A percentile compares a stretch with the other conserved stretches of the same genome.
phyloP scores from a whole-genome alignment of 2,888 invertebrate species.

The Hydrotaea diabolus region DNA sequence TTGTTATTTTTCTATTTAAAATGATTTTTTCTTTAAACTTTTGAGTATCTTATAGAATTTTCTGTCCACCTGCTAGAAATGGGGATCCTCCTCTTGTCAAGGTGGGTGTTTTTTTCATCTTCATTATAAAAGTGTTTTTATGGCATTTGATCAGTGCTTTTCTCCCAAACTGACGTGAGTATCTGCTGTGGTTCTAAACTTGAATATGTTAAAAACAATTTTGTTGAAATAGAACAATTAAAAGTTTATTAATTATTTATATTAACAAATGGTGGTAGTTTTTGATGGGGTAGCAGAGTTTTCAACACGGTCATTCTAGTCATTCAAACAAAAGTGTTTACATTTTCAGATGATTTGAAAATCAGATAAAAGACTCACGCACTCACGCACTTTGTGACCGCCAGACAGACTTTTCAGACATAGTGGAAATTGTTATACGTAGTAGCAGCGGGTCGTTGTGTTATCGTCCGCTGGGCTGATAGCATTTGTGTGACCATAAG shows the following conservation, averaged over 20 bases:
- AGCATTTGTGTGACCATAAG: not conserved
- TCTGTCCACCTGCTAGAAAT: not conserved
- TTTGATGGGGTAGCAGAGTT: conserved; percentile 50
- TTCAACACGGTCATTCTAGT: not conserved
- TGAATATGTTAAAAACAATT: conserved; percentile 1
- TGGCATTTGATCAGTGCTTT: not conserved
- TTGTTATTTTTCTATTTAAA: not conserved
- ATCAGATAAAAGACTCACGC: not conserved
- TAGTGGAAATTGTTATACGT: not conserved
- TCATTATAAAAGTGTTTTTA: too few species aligned
- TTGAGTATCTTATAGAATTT: not conserved
- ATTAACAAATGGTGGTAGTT: conserved; percentile 60
- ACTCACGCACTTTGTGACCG: not conserved
- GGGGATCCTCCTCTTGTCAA: not conserved
- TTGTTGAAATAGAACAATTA: not conserved
- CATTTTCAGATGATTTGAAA: not conserved
- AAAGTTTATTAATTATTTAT: conserved; percentile 28
- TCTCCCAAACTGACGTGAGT: not conserved
- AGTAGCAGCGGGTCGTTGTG: not conserved
- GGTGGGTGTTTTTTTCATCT: not conserved
- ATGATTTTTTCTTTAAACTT: not conserved
- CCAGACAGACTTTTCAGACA: not conserved
- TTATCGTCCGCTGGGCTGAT: not conserved
- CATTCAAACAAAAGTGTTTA: not conserved
- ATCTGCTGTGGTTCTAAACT: not conserved